phyloP scores from a whole-genome alignment of 1,140 invertebrate genomes.

The Pteromalus puparum region DNA sequence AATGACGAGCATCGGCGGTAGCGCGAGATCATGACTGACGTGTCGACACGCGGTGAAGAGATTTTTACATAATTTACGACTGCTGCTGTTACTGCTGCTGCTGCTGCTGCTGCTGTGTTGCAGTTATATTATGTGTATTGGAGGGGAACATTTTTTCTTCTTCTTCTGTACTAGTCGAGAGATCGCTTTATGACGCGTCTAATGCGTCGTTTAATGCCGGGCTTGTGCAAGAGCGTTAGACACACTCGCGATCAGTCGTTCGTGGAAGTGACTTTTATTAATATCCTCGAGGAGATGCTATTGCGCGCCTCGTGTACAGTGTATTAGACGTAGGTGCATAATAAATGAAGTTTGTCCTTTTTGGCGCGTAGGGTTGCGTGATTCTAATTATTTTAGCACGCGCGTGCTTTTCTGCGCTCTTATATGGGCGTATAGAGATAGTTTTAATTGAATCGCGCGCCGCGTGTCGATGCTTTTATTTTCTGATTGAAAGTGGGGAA shows the following conservation, averaged over 20 bases:
- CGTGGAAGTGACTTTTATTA: slow-evolving; percentile 20
- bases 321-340: not conserved
- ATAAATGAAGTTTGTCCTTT: not conserved
- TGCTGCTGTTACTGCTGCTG: no score
- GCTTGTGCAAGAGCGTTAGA: not conserved
- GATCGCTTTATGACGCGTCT: slow-evolving; percentile 8
- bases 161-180: not conserved
- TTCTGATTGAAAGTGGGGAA: not conserved
- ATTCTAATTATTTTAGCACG: not conserved
- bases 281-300: not conserved
- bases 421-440: not conserved
- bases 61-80: slow-evolving; percentile 32
- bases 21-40: slow-evolving; percentile 1
- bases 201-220: not conserved
- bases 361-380: not conserved
- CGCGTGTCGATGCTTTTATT: not conserved
- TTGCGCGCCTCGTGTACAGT: no score
- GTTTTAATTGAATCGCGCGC: not conserved
- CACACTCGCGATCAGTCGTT: not conserved
- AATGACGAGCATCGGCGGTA: not conserved
- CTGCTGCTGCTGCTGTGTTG: not conserved
- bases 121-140: not conserved
- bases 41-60: not conserved
- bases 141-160: not conserved
- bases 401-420: not conserved